These are phyloP conservation scores for Epizoanthus ramosus DNA, from an alignment of 92 coral and sea anemone species.

Conservation along the genomic window DNA sequence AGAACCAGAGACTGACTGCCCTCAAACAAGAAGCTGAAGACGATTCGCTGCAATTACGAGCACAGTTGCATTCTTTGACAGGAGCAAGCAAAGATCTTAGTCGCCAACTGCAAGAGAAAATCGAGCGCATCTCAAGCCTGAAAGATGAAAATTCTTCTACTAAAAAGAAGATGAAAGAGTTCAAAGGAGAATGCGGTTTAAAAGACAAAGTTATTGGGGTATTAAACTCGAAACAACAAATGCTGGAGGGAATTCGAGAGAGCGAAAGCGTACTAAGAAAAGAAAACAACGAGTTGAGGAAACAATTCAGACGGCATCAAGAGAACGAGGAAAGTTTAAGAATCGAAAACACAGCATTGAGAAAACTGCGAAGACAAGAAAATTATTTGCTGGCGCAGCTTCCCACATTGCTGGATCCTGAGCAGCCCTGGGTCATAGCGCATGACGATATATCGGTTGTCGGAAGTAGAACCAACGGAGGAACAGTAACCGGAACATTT, in stretches of 20 bases:
- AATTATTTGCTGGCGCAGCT: conserved; percentile 24
- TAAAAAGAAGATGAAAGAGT: conserved; percentile 2
- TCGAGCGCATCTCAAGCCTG: neutral
- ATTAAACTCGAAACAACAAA: conserved; percentile 20
- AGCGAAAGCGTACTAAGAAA: conserved; percentile 29
- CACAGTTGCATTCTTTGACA: conserved; percentile 9
- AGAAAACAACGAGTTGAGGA: conserved; percentile 36
- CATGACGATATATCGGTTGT: conserved; percentile 13
- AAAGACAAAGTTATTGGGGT: conserved; percentile 31
- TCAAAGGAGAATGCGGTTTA: conserved; percentile 15
- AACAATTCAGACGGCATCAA: conserved; percentile 25
- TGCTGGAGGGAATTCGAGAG: conserved; percentile 27
- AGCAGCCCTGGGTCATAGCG: conserved; percentile 38
- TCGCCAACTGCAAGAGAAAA: conserved; percentile 18
- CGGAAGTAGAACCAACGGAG: conserved; percentile 6
- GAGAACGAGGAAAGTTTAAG: conserved; percentile 33
- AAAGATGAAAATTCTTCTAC: neutral
- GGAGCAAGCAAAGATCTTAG: conserved; percentile 18
- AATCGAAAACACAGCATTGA: conserved; percentile 18
- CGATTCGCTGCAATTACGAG: neutral
- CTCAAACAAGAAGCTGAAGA: conserved; percentile 16
- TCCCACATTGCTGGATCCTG: conserved; percentile 30
- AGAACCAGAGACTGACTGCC: conserved; percentile 13
- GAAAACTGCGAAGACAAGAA: conserved; percentile 21
- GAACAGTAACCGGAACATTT: neutral